These are phyloP conservation scores for Pseudomyrmex gracilis DNA, from an alignment of 1,140 invertebrate genomes.

Conservation along the genomic window DNA sequence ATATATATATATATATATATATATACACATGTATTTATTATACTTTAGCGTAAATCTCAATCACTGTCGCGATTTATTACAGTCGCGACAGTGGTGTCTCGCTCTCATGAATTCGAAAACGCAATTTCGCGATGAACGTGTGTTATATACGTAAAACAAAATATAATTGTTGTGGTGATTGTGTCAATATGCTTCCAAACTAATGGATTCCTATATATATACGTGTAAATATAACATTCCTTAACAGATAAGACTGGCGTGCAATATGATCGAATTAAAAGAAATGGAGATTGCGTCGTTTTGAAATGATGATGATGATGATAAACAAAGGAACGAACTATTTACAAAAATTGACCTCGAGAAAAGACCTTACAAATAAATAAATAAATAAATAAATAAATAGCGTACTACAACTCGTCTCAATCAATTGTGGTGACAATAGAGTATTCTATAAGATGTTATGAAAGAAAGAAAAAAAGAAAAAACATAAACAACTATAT, in stretches of 20 bases:
- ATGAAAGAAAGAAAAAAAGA: slow-evolving; percentile 43
- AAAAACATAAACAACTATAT: slow-evolving; percentile 51
- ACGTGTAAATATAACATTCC: slow-evolving; percentile 44
- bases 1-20: too few species aligned
- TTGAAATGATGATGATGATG: slow-evolving; percentile 49
- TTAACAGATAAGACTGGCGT: slow-evolving; percentile 59
- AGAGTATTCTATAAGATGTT: slow-evolving; percentile 73
- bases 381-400: slow-evolving; percentile 31
- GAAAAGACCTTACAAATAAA: too few species aligned
- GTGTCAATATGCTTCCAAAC: slow-evolving; percentile 27
- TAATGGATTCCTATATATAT: slow-evolving; percentile 8
- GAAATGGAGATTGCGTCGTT: slow-evolving; percentile 28
- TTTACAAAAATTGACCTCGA: too few species aligned
- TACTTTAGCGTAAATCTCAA: neutral
- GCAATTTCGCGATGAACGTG: too few species aligned
- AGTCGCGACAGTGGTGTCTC: too few species aligned
- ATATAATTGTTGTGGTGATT: neutral
- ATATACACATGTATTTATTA: neutral
- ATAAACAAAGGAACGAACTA: slow-evolving; percentile 43
- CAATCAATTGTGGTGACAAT: slow-evolving; percentile 83
- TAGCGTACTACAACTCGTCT: slow-evolving; percentile 73
- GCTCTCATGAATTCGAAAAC: too few species aligned
- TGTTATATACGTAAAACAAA: neutral
- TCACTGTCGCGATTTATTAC: too few species aligned
- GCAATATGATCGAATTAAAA: slow-evolving; percentile 72